These are phyloP conservation scores for Papilio polyxenes DNA, from an alignment of 1,140 invertebrate species.

Conservation along the genomic window DNA sequence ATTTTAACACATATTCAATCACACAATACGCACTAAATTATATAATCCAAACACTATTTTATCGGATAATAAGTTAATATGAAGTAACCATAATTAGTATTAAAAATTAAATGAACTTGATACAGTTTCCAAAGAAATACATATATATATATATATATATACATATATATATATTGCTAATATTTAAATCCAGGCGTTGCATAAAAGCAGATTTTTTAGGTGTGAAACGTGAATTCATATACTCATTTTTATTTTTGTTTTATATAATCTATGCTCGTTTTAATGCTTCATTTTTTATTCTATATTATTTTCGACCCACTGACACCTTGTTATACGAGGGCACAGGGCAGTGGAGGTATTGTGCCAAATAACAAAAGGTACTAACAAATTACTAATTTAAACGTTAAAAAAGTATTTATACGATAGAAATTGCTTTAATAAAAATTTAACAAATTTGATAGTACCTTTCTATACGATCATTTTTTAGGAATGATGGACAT, in stretches of 20 bases:
- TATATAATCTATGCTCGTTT: constrained; percentile 14
- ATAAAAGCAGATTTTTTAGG: constrained; percentile 10
- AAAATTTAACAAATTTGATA: constrained; percentile 20
- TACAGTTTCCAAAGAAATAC: constrained; percentile 34
- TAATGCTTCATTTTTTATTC: constrained; percentile 25
- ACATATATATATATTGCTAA: constrained; percentile 23
- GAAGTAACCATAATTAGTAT: constrained; percentile 15
- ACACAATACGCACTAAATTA: constrained; percentile 5
- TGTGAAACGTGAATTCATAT: constrained; percentile 18
- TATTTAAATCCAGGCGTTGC: constrained; percentile 31
- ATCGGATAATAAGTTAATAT: constrained; percentile 9
- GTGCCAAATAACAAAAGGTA: constrained; percentile 53
- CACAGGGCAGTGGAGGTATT: constrained; percentile 60
- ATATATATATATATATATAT: constrained; percentile 27
- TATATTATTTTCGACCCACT: constrained; percentile 59
- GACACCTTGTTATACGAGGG: constrained; percentile 57
- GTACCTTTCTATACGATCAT: constrained; percentile 32
- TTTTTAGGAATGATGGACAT: constrained; percentile 41
- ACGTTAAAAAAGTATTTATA: constrained; percentile 25
- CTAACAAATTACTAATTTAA: constrained; percentile 35
- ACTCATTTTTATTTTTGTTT: constrained; percentile 22
- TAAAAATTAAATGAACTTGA: constrained; percentile 21
- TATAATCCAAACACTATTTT: constrained; percentile 33
- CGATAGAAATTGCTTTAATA: constrained; percentile 22
- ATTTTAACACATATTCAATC: constrained; percentile 14